A percentile compares a stretch with the other conserved stretches of the same genome.
Conservation (phyloP, 2,888 invertebrate genomes). For the Oegoconia quadripuncta region DNA sequence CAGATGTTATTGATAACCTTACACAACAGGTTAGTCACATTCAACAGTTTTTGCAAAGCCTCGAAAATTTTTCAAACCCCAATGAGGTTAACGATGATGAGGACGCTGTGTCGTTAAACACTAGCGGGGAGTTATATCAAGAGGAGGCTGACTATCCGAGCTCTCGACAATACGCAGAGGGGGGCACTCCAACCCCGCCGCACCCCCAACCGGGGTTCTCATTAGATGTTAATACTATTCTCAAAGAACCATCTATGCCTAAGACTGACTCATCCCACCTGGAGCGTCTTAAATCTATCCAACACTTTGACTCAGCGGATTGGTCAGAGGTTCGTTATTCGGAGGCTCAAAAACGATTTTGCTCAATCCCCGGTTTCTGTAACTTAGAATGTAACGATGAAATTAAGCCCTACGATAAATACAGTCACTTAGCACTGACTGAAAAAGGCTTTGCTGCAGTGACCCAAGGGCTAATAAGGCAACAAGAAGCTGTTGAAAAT, state of each 20-base stretch:
- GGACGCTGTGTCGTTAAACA: background rate
- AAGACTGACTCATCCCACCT: background rate
- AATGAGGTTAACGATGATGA: background rate
- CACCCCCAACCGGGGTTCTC: background rate
- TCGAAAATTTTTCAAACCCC: background rate
- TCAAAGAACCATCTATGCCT: constrained; percentile 5
- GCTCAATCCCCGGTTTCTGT: constrained; percentile 2
- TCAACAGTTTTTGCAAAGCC: background rate
- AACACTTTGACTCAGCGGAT: constrained; percentile 1
- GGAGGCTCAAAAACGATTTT: constrained; percentile 2
- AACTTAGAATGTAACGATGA: constrained; percentile 4
- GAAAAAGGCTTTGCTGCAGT: constrained; percentile 3
- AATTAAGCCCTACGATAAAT: constrained; percentile 1
- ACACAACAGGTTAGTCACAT: background rate
- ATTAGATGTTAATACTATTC: background rate
- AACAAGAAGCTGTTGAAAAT: constrained; percentile 2
- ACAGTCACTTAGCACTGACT: background rate
- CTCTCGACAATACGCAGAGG: background rate
- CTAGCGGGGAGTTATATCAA: background rate
- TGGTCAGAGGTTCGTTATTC: constrained; percentile 5
- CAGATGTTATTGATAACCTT: background rate
- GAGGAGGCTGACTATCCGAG: background rate
- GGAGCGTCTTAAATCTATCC: background rate
- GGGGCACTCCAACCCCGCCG: background rate
- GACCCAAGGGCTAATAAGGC: constrained; percentile 1